Evolutionary conservation across 1,140 invertebrate genomes (phyloP), one percentile per base, ranked within the genome.

Genomic region (Sminthurides bifidus): DNA sequence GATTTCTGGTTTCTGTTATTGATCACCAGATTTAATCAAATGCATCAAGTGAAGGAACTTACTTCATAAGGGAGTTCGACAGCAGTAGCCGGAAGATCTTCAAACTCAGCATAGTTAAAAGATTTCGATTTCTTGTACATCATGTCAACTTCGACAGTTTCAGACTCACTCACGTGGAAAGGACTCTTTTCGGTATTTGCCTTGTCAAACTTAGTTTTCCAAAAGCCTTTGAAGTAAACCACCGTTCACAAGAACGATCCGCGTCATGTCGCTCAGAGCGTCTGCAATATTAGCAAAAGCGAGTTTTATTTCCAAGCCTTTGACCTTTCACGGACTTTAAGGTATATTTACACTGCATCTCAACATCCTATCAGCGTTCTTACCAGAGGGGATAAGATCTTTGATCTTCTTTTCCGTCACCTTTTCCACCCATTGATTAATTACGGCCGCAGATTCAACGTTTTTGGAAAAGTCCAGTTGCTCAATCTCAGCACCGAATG

Each of bases 141-240:
- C 64, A 79, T 83, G 0, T 73, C 68, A 1, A 79, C 78, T 26
- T 72, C 66, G 19, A 80, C 70, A 17, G 65, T 71, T 3, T 69
- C 53, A 0, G 68, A 37, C 0, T 70, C 65, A 15, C 70, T 71
- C 3, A 77, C 56, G 61, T 77, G 73, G 69, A 87, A 87, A 15
- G 66, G 66, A 1, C 69, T 73, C 1, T 54, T 43, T 37, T 68
- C 66, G 1, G 80, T 84, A 1, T 71, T 66, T 31, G 78, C 76
- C 30, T 69, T 68, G 1, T 72, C 69, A 61, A 89, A 90, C 56
- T 80, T 78, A 56, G 79, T 74, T 3, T 74, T 73, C 86, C 86
- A 89, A 1, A 75, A 69, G 1, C 84, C 84, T 66, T 85, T 82
- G 71, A 91, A 91, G 71, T 81, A 89, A 26, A 92, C 70, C n/a